phyloP scores from a whole-genome alignment of 2,797 vertebrate species.

The Pteropus rufus region DNA sequence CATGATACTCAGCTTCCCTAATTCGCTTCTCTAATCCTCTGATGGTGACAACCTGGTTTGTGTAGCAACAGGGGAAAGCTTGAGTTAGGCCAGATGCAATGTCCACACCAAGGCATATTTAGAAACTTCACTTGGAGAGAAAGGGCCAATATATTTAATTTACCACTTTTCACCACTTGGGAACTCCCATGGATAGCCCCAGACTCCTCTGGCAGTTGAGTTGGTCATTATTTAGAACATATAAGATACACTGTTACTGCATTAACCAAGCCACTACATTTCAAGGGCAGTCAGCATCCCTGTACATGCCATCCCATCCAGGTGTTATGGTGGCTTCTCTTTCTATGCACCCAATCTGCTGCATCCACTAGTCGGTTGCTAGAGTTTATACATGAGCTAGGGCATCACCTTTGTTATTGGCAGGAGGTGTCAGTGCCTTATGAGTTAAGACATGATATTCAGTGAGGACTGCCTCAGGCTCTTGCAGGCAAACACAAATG shows the following conservation, averaged over 20 bases:
- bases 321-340: neutral
- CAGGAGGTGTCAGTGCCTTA: neutral
- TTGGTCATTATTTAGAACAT: neutral
- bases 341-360: no score
- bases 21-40: neutral
- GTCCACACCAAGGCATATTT: neutral
- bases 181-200: neutral
- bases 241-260: neutral
- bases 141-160: neutral
- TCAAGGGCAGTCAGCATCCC: neutral
- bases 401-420: neutral
- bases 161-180: neutral
- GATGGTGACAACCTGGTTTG: neutral
- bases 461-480: neutral
- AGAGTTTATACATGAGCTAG: neutral
- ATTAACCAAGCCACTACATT: neutral
- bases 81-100: neutral
- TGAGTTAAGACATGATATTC: neutral
- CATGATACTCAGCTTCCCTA: neutral
- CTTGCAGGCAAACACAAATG: neutral
- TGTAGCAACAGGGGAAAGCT: neutral
- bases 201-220: neutral
- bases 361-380: neutral
- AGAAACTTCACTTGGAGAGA: neutral
- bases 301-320: neutral